These are phyloP conservation scores for Micoletzkya japonica DNA, from an alignment of 2,888 invertebrate species.

Conservation along the genomic window DNA sequence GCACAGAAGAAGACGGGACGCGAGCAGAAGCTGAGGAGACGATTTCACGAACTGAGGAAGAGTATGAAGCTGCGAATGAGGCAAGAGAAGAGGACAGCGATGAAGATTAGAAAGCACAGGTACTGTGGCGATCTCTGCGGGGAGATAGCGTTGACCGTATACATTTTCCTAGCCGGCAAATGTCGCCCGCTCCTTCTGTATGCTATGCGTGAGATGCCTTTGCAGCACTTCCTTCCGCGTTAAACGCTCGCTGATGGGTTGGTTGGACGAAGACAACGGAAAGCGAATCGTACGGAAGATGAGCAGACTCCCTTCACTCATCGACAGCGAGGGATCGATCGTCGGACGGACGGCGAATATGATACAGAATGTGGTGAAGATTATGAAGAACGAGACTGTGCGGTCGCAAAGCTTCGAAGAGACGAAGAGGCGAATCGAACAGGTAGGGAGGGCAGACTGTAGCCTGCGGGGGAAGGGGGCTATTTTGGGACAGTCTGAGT, in stretches of 20 bases:
- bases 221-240: not conserved
- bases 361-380: conserved; percentile 29
- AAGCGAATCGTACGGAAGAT: conserved; percentile 2
- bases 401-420: conserved; percentile 25
- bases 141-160: too few relatives aligned
- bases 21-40: too few relatives aligned
- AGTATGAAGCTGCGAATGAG: too few relatives aligned
- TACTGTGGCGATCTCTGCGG: too few relatives aligned
- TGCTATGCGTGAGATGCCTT: not conserved
- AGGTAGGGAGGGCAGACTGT: conserved; percentile 15
- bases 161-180: too few relatives aligned
- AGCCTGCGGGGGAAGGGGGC: too few relatives aligned
- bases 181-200: too few relatives aligned
- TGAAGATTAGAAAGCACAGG: too few relatives aligned
- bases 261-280: not conserved
- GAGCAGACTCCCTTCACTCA: not conserved
- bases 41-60: too few relatives aligned
- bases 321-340: not conserved
- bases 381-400: conserved; percentile 27
- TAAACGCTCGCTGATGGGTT: not conserved
- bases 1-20: too few relatives aligned
- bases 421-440: conserved; percentile 24
- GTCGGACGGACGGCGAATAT: conserved; percentile 26
- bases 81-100: too few relatives aligned
- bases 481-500: too few relatives aligned